Evolutionary conservation across 2,113 vertebrate genomes (phyloP), one percentile per base, ranked within the genome.

Genomic region (Oxyura jamaicensis): DNA sequence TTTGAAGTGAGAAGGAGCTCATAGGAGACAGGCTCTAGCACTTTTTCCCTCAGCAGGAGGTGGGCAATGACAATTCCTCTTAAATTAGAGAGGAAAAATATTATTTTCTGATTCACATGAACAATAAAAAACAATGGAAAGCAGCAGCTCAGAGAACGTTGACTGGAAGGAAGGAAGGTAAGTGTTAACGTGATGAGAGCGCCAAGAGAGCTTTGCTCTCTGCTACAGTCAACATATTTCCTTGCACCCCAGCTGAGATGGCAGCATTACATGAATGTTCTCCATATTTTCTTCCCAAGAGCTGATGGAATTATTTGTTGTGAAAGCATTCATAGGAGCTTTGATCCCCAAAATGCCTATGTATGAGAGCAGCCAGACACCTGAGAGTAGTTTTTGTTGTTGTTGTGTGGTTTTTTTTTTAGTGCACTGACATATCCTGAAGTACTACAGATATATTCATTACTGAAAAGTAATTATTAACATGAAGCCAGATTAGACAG

Each of bases 71-170:
- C 95, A 96, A 94, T 95, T 94, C 90, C 86, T 94, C 67, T 31
- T 86, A 89, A 96, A 94, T 96, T 95, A 97, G 71, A 73, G 77
- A 92, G 83, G 63, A 93, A 94, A 93, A 94, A 96, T 72, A 93
- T 89, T 94, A 86, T 93, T 94, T 95, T 85, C 74, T 69, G 83
- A 96, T 93, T 96, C 86, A 94, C 94, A 91, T 93, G 88, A 96
- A 92, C 95, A 91, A 92, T 76, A 92, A 94, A 94, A 94, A 95
- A 89, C 96, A 96, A 91, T 59, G 55, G 81, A 89, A 93, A 92
- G 91, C 83, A 85, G 83, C 77, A 79, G 65, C 93, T 86, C 74
- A 44, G 62, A 86, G 77, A 95, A 96, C 91, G 93, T 90, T 68
- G 88, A 48, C 90, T 94, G 65, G 65, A 89, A 90, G 71, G 81